Evolutionary conservation across 2,888 invertebrate genomes (phyloP).

Genomic region (Leptura quadrifasciata): DNA sequence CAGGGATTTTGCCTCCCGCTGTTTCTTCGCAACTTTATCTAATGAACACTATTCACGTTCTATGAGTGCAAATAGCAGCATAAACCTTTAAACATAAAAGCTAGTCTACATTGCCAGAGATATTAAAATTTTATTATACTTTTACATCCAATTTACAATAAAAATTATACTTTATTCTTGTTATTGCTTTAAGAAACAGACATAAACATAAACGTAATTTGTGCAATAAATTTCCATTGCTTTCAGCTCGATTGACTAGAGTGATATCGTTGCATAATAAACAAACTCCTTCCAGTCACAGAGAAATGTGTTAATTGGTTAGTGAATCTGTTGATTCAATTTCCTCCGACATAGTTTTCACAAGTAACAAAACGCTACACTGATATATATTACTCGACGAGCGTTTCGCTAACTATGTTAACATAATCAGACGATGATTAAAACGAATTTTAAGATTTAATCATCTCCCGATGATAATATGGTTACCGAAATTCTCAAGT

Average conservation of each 20-base stretch:
- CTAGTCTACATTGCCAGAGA: not conserved
- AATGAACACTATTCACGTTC: not conserved
- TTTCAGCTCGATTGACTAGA: not conserved
- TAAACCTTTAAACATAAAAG: conserved; percentile 3
- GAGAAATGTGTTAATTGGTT: no score
- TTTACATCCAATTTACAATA: conserved; percentile 7
- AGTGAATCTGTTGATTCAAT: no score
- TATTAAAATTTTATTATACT: conserved; percentile 2
- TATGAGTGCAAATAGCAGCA: not conserved
- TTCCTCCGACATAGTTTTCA: no score
- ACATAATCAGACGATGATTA: no score
- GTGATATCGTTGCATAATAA: not conserved
- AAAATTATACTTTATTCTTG: not conserved
- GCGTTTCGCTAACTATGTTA: no score
- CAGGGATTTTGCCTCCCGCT: not conserved
- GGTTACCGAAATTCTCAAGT: no score
- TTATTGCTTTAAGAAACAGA: not conserved
- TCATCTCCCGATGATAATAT: no score
- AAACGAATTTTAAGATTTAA: no score
- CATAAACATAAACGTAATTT: not conserved
- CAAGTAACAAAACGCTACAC: no score
- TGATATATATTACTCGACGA: no score
- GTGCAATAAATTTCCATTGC: not conserved
- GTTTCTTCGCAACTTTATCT: not conserved
- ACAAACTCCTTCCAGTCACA: no score